Evolutionary conservation across 2,888 invertebrate genomes (phyloP), one percentile per base, ranked within the genome.

Genomic region (Lepidonotus clava): DNA sequence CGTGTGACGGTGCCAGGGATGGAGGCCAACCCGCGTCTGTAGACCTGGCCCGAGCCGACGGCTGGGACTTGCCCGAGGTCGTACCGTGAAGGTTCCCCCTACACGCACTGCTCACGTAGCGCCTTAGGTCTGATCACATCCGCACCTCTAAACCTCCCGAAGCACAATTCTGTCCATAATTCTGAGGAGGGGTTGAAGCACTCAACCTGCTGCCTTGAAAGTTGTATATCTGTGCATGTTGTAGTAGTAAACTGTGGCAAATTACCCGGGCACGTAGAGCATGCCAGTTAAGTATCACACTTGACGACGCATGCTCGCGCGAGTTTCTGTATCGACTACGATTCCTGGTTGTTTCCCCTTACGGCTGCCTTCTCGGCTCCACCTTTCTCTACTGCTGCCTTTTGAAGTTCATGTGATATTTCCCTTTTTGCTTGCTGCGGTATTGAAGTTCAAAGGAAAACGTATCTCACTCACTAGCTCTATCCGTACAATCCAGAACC

Each of bases 171-270:
- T 36, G n/a, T 36, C 21, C 71, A 36, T 71, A 38, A 71, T 71
- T n/a, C n/a, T n/a, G n/a, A n/a, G 71, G 24, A 18, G 11, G 36
- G 71, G 71, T 71, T 34, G 71, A 71, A 34, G n/a, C 71, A n/a
- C 8, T 24, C 71, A 71, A 32, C 71, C 71, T 71, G 71, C 71
- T 71, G 71, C 71, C 71, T 71, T 71, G 38, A 71, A 71, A 71
- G 71, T 36, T 38, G 38, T 21, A 36, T 71, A 24, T 71, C 71
- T 71, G 71, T 71, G 71, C 71, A 71, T 36, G 71, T 36, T 71
- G 34, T 71, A 1, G n/a, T n/a, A n/a, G n/a, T n/a, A n/a, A n/a
- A n/a, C n/a, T n/a, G 38, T 71, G 71, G 71, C 71, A 0, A 5
- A 11, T 28, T 24, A 11, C 28, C 61, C 61, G n/a, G 38, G 14